These are phyloP conservation scores for Isoperla grammatica DNA, from an alignment of 2,888 invertebrate species.

Conservation along the genomic window DNA sequence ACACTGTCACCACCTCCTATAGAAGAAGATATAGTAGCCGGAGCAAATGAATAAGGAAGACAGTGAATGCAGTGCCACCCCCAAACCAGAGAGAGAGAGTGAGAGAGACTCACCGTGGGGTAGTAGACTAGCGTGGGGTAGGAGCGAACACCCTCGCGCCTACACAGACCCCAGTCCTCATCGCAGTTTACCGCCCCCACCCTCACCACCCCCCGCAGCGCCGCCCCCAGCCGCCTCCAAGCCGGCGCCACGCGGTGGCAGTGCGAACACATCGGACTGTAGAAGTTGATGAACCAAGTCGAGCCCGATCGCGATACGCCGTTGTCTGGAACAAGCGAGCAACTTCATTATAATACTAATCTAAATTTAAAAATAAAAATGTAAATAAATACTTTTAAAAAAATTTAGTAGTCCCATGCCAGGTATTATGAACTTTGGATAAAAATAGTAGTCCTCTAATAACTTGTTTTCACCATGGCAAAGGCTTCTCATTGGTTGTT, in stretches of 20 bases:
- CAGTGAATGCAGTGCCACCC: neutral
- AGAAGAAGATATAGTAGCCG: no score
- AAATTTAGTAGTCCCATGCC: no score
- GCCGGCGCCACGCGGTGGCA: slow-evolving; percentile 76
- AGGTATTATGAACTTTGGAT: no score
- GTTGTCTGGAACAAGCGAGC: slow-evolving; percentile 43
- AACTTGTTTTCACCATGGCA: no score
- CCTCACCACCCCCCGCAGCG: slow-evolving; percentile 71
- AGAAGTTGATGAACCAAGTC: slow-evolving; percentile 82
- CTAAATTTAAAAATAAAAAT: no score
- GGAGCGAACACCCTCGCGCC: slow-evolving; percentile 62
- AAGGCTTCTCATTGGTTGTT: no score
- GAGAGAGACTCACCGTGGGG: slow-evolving; percentile 45
- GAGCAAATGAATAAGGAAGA: neutral
- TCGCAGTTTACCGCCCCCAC: slow-evolving; percentile 85
- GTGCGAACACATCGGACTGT: slow-evolving; percentile 80
- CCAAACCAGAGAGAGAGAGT: neutral
- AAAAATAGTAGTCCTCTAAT: no score
- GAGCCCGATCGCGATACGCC: slow-evolving; percentile 56
- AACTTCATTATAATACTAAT: no score
- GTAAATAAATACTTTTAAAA: no score
- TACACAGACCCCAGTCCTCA: slow-evolving; percentile 74
- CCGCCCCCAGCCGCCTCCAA: slow-evolving; percentile 73
- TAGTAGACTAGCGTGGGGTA: slow-evolving; percentile 74
- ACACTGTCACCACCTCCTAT: no score